phyloP scores from a whole-genome alignment of 1,140 invertebrate species.

The Lepidurus apus region DNA sequence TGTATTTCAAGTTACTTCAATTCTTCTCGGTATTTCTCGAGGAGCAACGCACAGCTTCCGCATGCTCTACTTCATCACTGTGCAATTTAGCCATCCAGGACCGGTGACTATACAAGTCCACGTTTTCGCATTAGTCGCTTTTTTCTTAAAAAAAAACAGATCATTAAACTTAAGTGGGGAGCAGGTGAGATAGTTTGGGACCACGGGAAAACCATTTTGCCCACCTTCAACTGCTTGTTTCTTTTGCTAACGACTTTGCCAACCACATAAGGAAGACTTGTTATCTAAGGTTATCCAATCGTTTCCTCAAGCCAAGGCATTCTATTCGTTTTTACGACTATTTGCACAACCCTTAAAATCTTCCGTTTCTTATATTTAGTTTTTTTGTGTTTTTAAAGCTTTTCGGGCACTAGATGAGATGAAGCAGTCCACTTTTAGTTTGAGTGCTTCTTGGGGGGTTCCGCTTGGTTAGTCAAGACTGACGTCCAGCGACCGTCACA shows the following conservation, averaged over 20 bases:
- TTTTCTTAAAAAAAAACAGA: too few relatives aligned
- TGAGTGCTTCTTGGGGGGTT: background rate
- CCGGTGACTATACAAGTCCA: too few relatives aligned
- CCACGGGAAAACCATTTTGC: background rate
- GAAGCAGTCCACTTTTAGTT: background rate
- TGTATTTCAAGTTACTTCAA: background rate
- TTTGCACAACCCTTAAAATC: background rate
- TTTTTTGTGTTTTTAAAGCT: background rate
- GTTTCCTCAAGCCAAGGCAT: background rate
- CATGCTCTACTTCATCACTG: too few relatives aligned
- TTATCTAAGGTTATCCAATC: background rate
- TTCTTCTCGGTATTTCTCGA: background rate
- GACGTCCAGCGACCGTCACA: constrained; percentile 10
- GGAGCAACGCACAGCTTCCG: too few relatives aligned
- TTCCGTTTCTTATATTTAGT: background rate
- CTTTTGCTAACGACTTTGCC: background rate
- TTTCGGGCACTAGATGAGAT: background rate
- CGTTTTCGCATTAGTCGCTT: too few relatives aligned
- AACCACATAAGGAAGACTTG: background rate
- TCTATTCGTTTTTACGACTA: background rate
- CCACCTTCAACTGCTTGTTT: background rate
- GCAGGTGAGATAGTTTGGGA: background rate
- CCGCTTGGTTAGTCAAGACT: background rate
- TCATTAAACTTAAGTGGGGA: background rate
- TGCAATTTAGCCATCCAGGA: too few relatives aligned